Percentiles rank a stretch among this genome's conserved stretches.
These are phyloP conservation scores for Tholera decimalis DNA, from an alignment of 2,888 invertebrate species.

Conservation along the genomic window DNA sequence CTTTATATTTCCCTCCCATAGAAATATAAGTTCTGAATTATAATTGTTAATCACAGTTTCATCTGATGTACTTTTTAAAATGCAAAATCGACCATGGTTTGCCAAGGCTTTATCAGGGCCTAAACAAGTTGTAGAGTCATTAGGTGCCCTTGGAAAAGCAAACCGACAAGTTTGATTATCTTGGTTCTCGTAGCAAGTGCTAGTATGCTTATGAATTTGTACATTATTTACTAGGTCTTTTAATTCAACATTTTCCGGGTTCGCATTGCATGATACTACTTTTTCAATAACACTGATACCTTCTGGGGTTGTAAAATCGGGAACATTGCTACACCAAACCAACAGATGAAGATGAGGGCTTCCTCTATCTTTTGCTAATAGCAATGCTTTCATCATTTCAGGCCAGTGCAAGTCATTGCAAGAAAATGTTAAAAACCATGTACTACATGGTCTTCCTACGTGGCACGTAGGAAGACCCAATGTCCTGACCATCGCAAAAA, in stretches of 20 bases:
- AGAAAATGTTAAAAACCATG: not conserved
- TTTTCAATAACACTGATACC: conserved; percentile 3
- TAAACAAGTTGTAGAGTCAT: too few species aligned
- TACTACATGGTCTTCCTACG: not conserved
- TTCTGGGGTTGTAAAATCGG: too few species aligned
- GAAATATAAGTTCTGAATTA: conserved; percentile 4
- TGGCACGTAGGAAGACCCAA: not conserved
- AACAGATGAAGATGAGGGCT: too few species aligned
- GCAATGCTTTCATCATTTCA: too few species aligned
- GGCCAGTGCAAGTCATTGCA: too few species aligned
- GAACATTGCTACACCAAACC: too few species aligned
- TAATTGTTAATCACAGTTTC: conserved; percentile 3
- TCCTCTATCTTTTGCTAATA: too few species aligned
- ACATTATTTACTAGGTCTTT: not conserved
- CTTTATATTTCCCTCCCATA: conserved; percentile 2
- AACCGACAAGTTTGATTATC: too few species aligned
- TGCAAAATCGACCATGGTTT: not conserved
- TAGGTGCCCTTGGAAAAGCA: too few species aligned
- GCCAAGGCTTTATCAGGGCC: conserved; percentile 1
- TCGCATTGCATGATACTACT: conserved; percentile 1
- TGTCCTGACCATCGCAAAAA: not conserved
- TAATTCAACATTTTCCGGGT: not conserved
- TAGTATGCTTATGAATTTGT: conserved; percentile 1
- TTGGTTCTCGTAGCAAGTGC: not conserved
- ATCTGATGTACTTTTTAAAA: conserved; percentile 1